Evolutionary conservation across 2,113 vertebrate species (phyloP).

Genomic region (Rana temporaria): DNA sequence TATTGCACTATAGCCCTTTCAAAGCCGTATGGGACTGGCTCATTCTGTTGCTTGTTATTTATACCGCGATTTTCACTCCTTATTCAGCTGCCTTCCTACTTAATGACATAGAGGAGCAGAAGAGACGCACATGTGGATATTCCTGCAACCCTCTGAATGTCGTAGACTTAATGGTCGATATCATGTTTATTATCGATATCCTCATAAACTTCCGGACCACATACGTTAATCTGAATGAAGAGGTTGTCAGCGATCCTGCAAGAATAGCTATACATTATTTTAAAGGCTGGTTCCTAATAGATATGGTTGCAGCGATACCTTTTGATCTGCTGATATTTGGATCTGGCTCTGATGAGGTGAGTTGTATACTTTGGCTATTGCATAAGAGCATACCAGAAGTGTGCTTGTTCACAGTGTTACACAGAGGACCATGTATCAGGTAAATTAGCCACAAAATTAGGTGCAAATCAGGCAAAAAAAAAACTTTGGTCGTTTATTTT

Average conservation of each 20-base stretch:
- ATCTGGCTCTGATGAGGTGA: conserved; percentile 98
- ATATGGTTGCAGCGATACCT: conserved; percentile 99
- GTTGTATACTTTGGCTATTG: conserved; percentile 54
- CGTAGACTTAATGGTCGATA: conserved; percentile 98
- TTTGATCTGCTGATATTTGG: conserved; percentile 99
- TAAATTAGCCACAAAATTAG: too few species aligned
- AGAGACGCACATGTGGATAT: conserved; percentile 92
- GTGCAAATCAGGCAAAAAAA: too few species aligned
- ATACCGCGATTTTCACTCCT: conserved; percentile 96
- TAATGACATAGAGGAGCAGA: conserved; percentile 93
- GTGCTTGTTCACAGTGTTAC: neutral
- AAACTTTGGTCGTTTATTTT: too few species aligned
- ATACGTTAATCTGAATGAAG: conserved; percentile 96
- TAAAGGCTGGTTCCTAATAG: conserved; percentile 99
- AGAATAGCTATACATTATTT: conserved; percentile 99
- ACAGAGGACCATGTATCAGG: neutral
- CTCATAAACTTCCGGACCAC: conserved; percentile 99
- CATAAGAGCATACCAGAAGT: neutral
- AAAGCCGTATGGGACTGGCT: conserved; percentile 99
- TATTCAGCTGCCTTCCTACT: conserved; percentile 98
- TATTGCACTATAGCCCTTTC: conserved; percentile 98
- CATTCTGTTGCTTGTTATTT: conserved; percentile 95
- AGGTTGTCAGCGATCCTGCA: conserved; percentile 97
- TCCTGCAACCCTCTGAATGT: conserved; percentile 97
- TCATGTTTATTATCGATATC: conserved; percentile 99